Base-by-base conservation (phyloP, 2,888 invertebrate genomes). In the Caenorhabditis uteleia region DNA sequence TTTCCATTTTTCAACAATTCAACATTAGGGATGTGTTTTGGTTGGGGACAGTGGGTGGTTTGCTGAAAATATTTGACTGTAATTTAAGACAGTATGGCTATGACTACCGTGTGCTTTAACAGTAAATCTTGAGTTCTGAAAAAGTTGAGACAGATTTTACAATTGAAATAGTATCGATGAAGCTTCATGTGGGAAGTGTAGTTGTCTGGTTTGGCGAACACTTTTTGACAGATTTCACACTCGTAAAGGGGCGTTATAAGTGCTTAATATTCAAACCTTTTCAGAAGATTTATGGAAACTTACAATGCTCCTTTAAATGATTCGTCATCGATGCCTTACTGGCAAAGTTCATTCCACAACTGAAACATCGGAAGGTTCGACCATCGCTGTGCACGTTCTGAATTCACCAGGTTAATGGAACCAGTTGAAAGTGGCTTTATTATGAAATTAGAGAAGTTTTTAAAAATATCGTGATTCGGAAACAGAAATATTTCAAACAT, bases 271-370 rank as follows among this genome's bases (percentile, higher is more conserved):
- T 31, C 21, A 26, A 7, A 25, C 18, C 3, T 12, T 7, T 29
- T 27, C 18, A 26, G 16, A 6, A 10, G 16, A 25, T 18, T 27
- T 8, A 14, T 23, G 3, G 4, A n/a, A 18, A 46, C n/a, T 25
- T 38, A 48, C 48, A 40, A 43, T 65, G 65, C 34, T 65, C 65
- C 33, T 55, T 58, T 20, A 65, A 34, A 44, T 65, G 65, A 27
- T 43, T 36, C 8, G 58, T 65, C 65, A 65, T 59, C 7, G 65
- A 55, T 8, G 54, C 38, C 33, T 65, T 65, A n/a, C 29, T 54
- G n/a, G 58, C 48, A 39, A 65, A 65, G 26, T 49, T 39, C 65
- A 65, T 65, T 33, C 65, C 65, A 40, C 65, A 65, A 23, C 56
- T 49, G 55, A 65, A 59, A 25, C 65, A 65, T 20, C 58, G 54